phyloP scores from a whole-genome alignment of 2,888 invertebrate genomes.

The Polietes domitor region DNA sequence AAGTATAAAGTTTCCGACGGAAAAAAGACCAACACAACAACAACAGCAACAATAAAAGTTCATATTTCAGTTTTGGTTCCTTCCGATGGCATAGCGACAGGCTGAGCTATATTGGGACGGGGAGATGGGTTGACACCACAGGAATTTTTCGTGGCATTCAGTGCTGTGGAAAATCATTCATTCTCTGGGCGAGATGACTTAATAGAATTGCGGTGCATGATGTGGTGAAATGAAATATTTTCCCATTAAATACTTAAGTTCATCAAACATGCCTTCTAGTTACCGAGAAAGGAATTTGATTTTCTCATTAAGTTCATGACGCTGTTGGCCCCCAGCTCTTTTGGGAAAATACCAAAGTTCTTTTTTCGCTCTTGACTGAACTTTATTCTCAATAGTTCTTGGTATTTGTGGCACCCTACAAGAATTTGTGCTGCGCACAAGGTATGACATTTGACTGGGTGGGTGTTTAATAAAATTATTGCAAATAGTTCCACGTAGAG shows the following conservation, averaged over 20 bases:
- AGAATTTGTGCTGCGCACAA: background rate
- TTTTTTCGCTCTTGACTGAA: no score
- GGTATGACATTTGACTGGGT: background rate
- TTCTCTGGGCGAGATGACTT: background rate
- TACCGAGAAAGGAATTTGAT: constrained; percentile 58
- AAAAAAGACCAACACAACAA: background rate
- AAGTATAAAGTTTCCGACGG: background rate
- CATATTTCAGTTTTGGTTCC: background rate
- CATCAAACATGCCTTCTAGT: constrained; percentile 55
- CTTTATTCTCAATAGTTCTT: background rate
- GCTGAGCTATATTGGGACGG: no score
- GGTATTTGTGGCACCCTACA: background rate
- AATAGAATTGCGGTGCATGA: background rate
- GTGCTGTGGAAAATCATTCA: background rate
- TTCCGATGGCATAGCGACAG: background rate
- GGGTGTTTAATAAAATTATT: background rate
- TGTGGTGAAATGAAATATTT: constrained; percentile 13
- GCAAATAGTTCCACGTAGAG: background rate
- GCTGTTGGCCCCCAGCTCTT: background rate
- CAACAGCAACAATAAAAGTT: background rate
- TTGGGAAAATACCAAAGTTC: background rate
- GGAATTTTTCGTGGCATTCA: background rate
- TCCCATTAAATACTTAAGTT: constrained; percentile 29
- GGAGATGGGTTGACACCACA: background rate
- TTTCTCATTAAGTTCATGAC: constrained; percentile 25